Base-by-base conservation (phyloP, 2,888 invertebrate species). In the Drosophila percnosoma region DNA sequence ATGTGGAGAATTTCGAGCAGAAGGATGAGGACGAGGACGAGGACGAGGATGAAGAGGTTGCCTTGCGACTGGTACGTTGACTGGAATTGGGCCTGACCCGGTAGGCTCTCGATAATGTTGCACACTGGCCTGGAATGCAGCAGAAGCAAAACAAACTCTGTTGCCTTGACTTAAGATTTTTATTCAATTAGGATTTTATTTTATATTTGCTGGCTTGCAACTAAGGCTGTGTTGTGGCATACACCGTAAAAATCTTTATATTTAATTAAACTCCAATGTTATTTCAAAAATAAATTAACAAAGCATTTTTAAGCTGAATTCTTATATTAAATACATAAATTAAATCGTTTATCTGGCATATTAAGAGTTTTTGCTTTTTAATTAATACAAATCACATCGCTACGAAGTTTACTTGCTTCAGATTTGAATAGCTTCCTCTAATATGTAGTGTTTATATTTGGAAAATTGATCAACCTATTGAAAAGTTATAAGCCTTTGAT, bases 51-150 rank as follows among this genome's bases (percentile, higher is more conserved):
- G 33, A 45, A 31, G 55, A 42, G 31, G 33, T 57, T 40, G 69
- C 1, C 40, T 33, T 58, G 33, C 45, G 54, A 54, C 54, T 36
- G 54, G 54, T 34, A 36, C 18, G 55, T 13, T 27, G 38, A 68
- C 64, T 75, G 59, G 72, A 77, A 77, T 74, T 80, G 74, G 73
- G 63, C 70, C 77, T 66, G 80, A 78, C 70, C 74, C 68, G 65
- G 60, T 64, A 48, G 63, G 49, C 49, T 62, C 45, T 40, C 49
- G 42, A 52, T 66, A 55, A 55, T 38, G 42, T 29, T 48, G 77
- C 69, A 79, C 80, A 73, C 33, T 79, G 73, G 65, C 31, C 18
- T 3, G 6, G 2, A 1, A 5, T 45, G 8, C n/a, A 29, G 4
- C 0, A 42, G 52, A 54, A 13, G 2, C 13, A 13, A 8, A 15